Evolutionary conservation across 2,113 vertebrate species (phyloP), one percentile per base, ranked within the genome.

Genomic region (Pseudorasbora parva): DNA sequence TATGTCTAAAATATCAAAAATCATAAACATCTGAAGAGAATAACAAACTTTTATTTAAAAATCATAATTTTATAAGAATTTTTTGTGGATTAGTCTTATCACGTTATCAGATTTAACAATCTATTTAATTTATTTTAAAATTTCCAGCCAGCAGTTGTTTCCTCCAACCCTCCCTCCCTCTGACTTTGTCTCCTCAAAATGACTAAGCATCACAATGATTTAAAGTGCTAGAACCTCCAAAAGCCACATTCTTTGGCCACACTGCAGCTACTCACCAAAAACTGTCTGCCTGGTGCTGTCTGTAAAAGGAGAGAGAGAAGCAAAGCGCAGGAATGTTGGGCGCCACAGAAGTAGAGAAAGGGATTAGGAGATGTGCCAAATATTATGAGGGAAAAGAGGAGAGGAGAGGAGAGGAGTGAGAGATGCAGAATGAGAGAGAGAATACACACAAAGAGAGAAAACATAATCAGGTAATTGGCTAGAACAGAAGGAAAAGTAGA

Each of bases 261-360:
- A 82, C 71, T 79, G 54, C 62, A 81, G 82, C 90, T 94, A 96
- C 96, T 97, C 95, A 97, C 96, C 96, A 96, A 94, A 92, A 86
- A 85, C 94, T 89, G 90, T 92, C 92, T 90, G 94, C 93, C 94
- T 95, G 94, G 90, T 73, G 90, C 87, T 95, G 93, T 94, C 95
- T 96, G 94, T 92, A 95, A 95, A 95, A 93, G 93, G 93, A 95
- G 92, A 94, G 90, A 87, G 88, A 92, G 91, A 92, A 92, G 92
- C 45, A 56, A 92, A 91, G 93, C 90, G 91, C 90, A 88, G 94
- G 88, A 93, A 89, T 88, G 91, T 83, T 80, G 64, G 89, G 88
- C 85, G 76, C 73, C 88, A 84, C 62, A 85, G 62, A 49, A 57
- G 85, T 19, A 75, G 81, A 90, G 82, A 82, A 78, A 74, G 79